These are phyloP conservation scores for Melieria crassipennis DNA, from an alignment of 2,888 invertebrate species.

Conservation along the genomic window DNA sequence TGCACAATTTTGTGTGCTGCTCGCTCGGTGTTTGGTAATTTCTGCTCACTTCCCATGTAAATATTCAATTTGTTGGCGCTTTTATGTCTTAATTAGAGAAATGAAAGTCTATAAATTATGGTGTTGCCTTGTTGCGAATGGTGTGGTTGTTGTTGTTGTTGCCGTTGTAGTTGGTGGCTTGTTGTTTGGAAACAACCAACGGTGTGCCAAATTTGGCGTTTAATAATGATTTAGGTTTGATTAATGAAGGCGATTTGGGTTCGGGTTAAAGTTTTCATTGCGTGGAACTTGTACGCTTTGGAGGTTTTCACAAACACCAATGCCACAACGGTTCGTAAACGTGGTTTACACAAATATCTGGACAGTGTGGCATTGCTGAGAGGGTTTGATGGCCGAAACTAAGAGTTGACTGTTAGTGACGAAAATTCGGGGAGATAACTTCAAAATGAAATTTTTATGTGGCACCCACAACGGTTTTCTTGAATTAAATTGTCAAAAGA, in stretches of 20 bases:
- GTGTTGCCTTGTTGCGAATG: not conserved
- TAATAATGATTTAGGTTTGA: constrained; percentile 23
- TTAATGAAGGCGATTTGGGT: constrained; percentile 19
- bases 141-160: not conserved
- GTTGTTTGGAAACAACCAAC: not conserved
- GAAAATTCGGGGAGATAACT: too few species aligned
- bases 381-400: too few species aligned
- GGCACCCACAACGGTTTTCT: too few species aligned
- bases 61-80: constrained; percentile 41
- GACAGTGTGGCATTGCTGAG: too few species aligned
- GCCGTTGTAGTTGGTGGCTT: not conserved
- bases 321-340: too few species aligned
- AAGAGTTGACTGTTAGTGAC: too few species aligned
- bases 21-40: not conserved
- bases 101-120: constrained; percentile 36
- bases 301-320: too few species aligned
- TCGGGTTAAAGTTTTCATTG: not conserved
- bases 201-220: not conserved
- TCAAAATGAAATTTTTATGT: too few species aligned
- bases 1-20: too few species aligned
- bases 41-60: constrained; percentile 25
- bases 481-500: too few species aligned
- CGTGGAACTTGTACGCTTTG: too few species aligned
- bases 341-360: too few species aligned
- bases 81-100: constrained; percentile 44